Evolutionary conservation across 2,113 vertebrate genomes (phyloP), one percentile per base, ranked within the genome.

Genomic region (Addax nasomaculatus): DNA sequence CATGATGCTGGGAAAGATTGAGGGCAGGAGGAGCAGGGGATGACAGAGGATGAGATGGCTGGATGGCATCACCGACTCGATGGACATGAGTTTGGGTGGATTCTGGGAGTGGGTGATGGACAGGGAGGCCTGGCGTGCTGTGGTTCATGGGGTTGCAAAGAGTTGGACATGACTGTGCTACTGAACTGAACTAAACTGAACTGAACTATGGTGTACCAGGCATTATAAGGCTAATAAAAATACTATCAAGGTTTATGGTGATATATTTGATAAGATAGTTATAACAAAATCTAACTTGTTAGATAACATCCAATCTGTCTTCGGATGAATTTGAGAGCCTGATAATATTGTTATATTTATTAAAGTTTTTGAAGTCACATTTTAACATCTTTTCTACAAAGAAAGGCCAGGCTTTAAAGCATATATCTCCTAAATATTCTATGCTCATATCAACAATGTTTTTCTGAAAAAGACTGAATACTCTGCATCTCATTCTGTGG

Each of bases 131-230:
- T 70, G n/a, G n/a, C 0, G 0, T 36, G n/a, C n/a, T 70, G 64
- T 10, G 19, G n/a, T 70, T 70, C n/a, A 70, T 5, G n/a, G 17
- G 33, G 17, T 21, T 5, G 16, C 64, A 70, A 70, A 36, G n/a
- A 70, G 4, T 70, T 0, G 9, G n/a, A 70, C n/a, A 70, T 2
- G 2, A 36, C 64, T 36, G n/a, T 6, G 64, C 0, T 0, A 70
- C 64, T 36, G 5, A 70, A 39, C n/a, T 23, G 19, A 70, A 62
- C 5, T 70, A 23, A 39, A 70, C 19, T 23, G n/a, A 70, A 73
- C n/a, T 39, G n/a, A 70, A 23, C 67, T 45, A 49, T 0, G 47
- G 17, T 27, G 43, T 30, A 58, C 5, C 12, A 57, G 23, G 76
- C 23, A 64, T 62, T 85, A 25, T 11, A 79, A 79, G 25, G 30